Evolutionary conservation across 1,140 invertebrate genomes (phyloP), one percentile per base, ranked within the genome.

Genomic region (Hesperophylax magnus): DNA sequence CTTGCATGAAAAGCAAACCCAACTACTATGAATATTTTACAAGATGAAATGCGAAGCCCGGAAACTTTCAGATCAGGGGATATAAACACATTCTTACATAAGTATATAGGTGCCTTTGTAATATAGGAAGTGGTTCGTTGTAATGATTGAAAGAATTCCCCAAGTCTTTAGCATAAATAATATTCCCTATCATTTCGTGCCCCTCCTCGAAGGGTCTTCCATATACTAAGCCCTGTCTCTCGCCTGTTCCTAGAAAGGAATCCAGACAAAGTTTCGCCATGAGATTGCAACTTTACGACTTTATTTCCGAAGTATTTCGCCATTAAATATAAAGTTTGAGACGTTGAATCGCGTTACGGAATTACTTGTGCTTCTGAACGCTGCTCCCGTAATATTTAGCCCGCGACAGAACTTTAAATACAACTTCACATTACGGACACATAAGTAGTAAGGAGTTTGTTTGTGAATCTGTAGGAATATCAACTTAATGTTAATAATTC

Each of bases 281-380:
- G 76, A 78, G 60, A 67, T 53, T 78, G 76, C 60, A 65, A 78
- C 76, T 78, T 78, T 67, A 67, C 76, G 76, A 78, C 76, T 78
- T 67, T 78, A 78, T 78, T 78, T 61, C 34, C 61, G 22, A 78
- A 78, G 76, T 78, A 78, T 78, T 77, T 78, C 39, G 24, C 76
- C 76, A 67, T 78, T 78, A 78, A 78, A 78, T 65, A 67, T 39
- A 77, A 77, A 77, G 74, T 77, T 77, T 20, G 54, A 22, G 56
- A 60, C 74, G 56, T 39, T 56, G 18, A 77, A 47, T 77, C 58
- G 31, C 31, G 54, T 77, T 77, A 77, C 8, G 54, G 54, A 71
- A 71, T 71, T 71, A 71, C 31, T 52, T 39, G 18, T 22, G 22
- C 63, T 71, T 52, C 67, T 47, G 31, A 71, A 20, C 39, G 63